A percentile compares a stretch with the other conserved stretches of the same genome.
Evolutionary conservation across 2,888 invertebrate species (phyloP).

Genomic region (Hydrotaea cyrtoneurina): DNA sequence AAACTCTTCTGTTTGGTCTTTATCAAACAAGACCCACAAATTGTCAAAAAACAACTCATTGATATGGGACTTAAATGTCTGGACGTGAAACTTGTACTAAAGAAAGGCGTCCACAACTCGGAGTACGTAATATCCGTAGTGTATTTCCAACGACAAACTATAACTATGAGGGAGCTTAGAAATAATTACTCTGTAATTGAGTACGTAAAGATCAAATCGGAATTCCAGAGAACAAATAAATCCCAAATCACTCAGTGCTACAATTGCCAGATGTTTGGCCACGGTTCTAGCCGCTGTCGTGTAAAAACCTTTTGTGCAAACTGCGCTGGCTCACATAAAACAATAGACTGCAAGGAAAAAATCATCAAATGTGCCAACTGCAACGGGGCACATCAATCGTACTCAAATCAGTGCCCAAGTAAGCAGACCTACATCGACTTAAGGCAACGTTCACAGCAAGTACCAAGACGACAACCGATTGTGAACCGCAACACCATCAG

Average conservation of each 20-base stretch:
- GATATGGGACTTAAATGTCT: not conserved
- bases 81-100: not conserved
- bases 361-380: conserved; percentile 36
- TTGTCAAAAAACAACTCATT: not conserved
- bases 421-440: conserved; percentile 16
- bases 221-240: not conserved
- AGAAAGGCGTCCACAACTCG: not conserved
- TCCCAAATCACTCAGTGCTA: conserved; percentile 15
- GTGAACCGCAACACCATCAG: not conserved
- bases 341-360: not conserved
- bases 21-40: not conserved
- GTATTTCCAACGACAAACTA: conserved; percentile 21
- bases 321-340: conserved; percentile 17
- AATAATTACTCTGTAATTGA: conserved; percentile 8
- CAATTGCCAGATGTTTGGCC: conserved; percentile 36
- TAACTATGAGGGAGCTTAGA: not conserved
- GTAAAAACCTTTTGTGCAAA: conserved; percentile 43
- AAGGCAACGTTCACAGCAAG: not conserved
- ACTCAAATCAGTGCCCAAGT: not conserved
- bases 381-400: conserved; percentile 7
- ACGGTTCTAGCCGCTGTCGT: not conserved
- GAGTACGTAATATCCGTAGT: conserved; percentile 7
- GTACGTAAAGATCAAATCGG: conserved; percentile 4
- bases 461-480: not conserved
- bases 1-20: not conserved